These are phyloP conservation scores for Saccopteryx bilineata DNA, from an alignment of 2,113 vertebrate species.

Conservation along the genomic window DNA sequence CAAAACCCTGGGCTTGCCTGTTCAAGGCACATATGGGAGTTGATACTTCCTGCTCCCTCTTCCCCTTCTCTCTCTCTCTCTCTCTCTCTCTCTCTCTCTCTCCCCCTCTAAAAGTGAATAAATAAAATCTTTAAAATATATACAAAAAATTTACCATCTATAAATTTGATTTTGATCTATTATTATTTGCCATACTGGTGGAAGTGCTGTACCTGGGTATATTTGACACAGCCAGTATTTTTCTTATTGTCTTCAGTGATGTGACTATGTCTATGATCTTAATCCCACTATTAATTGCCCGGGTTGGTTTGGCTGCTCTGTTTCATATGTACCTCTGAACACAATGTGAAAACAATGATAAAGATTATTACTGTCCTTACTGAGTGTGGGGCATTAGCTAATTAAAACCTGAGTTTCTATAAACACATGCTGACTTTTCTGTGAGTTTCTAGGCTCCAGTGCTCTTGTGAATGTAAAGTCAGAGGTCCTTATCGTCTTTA, in stretches of 20 bases:
- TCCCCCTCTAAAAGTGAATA: too few species aligned
- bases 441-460: not conserved
- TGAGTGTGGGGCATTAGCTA: not conserved
- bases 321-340: not conserved
- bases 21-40: too few species aligned
- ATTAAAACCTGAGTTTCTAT: conserved; percentile 22
- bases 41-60: too few species aligned
- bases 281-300: conserved; percentile 13
- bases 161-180: not conserved
- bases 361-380: conserved; percentile 28
- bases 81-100: too few species aligned
- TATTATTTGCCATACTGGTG: not conserved
- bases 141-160: not conserved
- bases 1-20: too few species aligned
- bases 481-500: not conserved
- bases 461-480: not conserved
- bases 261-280: not conserved
- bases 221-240: not conserved
- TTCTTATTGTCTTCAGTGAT: not conserved
- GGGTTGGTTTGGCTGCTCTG: not conserved
- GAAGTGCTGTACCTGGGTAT: not conserved
- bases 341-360: not conserved
- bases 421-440: conserved; percentile 13
- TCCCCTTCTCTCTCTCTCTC: too few species aligned
- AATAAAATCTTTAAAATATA: too few species aligned